Evolutionary conservation across 1,140 invertebrate species (phyloP).

Genomic region (Drosophila punjabiensis): DNA sequence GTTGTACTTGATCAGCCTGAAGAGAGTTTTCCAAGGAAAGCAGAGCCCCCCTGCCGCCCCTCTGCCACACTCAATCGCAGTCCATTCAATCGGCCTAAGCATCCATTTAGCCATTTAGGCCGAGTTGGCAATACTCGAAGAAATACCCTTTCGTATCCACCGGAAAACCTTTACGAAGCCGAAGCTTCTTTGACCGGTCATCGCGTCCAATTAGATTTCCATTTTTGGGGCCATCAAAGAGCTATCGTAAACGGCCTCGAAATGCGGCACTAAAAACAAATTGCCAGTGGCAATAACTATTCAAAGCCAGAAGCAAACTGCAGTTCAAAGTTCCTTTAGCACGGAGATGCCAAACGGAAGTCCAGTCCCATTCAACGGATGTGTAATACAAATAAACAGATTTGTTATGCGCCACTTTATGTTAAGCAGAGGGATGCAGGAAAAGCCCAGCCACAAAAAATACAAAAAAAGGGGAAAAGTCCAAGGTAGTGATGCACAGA

Average conservation of each 20-base stretch:
- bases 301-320: constrained; percentile 44
- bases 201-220: constrained; percentile 77
- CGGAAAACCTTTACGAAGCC: neutral
- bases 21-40: constrained; percentile 14
- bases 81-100: constrained; percentile 46
- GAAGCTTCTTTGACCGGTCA: constrained; percentile 58
- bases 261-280: constrained; percentile 75
- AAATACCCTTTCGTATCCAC: constrained; percentile 14
- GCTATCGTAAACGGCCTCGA: constrained; percentile 60
- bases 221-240: constrained; percentile 75
- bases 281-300: constrained; percentile 58
- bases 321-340: constrained; percentile 55
- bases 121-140: constrained; percentile 23
- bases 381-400: constrained; percentile 82
- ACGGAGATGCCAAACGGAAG: constrained; percentile 54
- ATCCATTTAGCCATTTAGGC: constrained; percentile 52
- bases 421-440: constrained; percentile 55
- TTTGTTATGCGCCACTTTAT: constrained; percentile 84
- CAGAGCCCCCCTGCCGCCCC: neutral
- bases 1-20: constrained; percentile 28
- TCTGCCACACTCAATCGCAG: constrained; percentile 26
- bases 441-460: constrained; percentile 8
- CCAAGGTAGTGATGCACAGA: constrained; percentile 12
- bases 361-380: constrained; percentile 58
- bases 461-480: constrained; percentile 6